Evolutionary conservation across 2,888 invertebrate genomes (phyloP).

Genomic region (Epsilonema sp.): DNA sequence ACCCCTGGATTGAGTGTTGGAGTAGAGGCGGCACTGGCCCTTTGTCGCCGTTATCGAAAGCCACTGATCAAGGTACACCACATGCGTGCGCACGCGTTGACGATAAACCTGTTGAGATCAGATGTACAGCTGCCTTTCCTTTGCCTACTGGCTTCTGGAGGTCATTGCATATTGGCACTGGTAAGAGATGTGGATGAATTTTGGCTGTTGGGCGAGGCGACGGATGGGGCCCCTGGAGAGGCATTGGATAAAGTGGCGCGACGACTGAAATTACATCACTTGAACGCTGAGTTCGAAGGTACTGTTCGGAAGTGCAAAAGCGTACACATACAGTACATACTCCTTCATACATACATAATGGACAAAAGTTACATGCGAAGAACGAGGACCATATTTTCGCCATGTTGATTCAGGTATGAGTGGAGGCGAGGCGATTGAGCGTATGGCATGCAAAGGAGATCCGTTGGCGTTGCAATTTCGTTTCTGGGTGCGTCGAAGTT

Average conservation of each 20-base stretch:
- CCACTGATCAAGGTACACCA: constrained; percentile 90
- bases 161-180: constrained; percentile 50
- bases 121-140: constrained; percentile 62
- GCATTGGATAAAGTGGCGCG: constrained; percentile 59
- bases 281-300: no score
- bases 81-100: constrained; percentile 94
- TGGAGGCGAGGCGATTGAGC: not conserved
- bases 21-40: no score
- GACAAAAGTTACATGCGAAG: no score
- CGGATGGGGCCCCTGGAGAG: constrained; percentile 81
- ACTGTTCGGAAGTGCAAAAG: no score
- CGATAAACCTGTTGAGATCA: no score
- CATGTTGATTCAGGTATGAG: no score
- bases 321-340: no score
- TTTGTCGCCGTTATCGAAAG: constrained; percentile 11
- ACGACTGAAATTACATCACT: not conserved
- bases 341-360: no score
- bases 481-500: no score
- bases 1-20: no score
- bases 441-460: not conserved
- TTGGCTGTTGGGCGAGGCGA: constrained; percentile 50
- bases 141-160: constrained; percentile 71
- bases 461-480: no score
- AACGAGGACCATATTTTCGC: no score
- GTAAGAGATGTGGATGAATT: constrained; percentile 44